A percentile compares a stretch with the other conserved stretches of the same genome.
These are phyloP conservation scores for Paradisaea rubra DNA, from an alignment of 2,113 vertebrate species.

Conservation along the genomic window DNA sequence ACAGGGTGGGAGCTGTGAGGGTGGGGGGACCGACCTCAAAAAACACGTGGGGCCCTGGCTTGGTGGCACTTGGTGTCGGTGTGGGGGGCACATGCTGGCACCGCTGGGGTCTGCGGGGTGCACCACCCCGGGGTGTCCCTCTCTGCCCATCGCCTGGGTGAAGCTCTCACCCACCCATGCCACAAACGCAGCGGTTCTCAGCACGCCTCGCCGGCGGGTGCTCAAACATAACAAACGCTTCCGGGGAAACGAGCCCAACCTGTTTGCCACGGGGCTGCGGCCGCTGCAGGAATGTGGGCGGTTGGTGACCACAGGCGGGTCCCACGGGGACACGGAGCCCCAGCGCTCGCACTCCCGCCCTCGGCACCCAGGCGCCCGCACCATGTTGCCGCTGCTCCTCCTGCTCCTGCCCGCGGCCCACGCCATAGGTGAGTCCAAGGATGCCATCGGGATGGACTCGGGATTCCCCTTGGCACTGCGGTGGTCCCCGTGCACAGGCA, in stretches of 20 bases:
- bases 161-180: not conserved
- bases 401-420: not conserved
- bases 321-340: not conserved
- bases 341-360: not conserved
- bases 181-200: not conserved
- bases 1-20: not conserved
- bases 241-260: conserved; percentile 42
- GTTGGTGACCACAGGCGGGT: not conserved
- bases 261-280: conserved; percentile 32
- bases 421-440: not conserved
- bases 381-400: conserved; percentile 21
- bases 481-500: not conserved
- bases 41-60: accelerated
- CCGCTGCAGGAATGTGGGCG: conserved; percentile 7
- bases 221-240: not conserved
- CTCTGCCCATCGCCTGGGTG: not conserved
- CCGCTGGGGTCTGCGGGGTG: accelerated
- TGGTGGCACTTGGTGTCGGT: accelerated
- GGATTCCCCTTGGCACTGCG: not conserved
- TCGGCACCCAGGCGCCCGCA: not conserved
- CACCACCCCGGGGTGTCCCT: not conserved
- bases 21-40: too few relatives aligned
- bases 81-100: accelerated
- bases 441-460: accelerated
- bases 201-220: not conserved